These are phyloP conservation scores for Leptodactylus fallax DNA, from an alignment of 2,797 vertebrate species.

Conservation along the genomic window DNA sequence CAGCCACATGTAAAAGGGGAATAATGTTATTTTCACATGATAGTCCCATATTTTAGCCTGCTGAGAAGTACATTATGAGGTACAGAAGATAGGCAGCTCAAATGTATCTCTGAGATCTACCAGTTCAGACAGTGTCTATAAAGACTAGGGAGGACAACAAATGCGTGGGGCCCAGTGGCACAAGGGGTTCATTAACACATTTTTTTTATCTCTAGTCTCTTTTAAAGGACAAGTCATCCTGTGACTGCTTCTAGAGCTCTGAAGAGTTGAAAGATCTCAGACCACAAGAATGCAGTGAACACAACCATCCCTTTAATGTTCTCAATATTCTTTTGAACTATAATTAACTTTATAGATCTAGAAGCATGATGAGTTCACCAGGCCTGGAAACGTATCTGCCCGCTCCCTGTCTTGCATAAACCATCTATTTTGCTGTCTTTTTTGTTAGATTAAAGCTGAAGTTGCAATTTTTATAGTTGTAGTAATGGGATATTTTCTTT, in stretches of 20 bases:
- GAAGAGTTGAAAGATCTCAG: conserved; percentile 69
- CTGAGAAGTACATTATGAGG: neutral
- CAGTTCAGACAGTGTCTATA: conserved; percentile 63
- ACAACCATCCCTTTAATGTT: conserved; percentile 66
- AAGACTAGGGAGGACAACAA: conserved; percentile 59
- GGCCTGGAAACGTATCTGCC: conserved; percentile 46
- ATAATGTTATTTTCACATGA: too few relatives aligned
- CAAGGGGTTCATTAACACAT: conserved; percentile 64
- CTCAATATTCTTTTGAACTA: conserved; percentile 67
- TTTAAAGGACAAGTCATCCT: conserved; percentile 66
- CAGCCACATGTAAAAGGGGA: too few relatives aligned
- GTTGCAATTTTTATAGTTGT: conserved; percentile 20
- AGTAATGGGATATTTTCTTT: conserved; percentile 14
- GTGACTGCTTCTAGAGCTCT: conserved; percentile 67
- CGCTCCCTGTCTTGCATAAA: conserved; percentile 55
- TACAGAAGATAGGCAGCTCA: conserved; percentile 65
- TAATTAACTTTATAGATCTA: conserved; percentile 60
- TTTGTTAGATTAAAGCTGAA: conserved; percentile 42
- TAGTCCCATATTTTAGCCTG: neutral
- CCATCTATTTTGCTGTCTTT: conserved; percentile 49
- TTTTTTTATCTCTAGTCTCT: conserved; percentile 68
- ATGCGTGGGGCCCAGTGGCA: conserved; percentile 62
- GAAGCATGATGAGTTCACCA: conserved; percentile 63
- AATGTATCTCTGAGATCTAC: conserved; percentile 66
- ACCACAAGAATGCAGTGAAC: conserved; percentile 64